Percentiles rank a stretch among this genome's conserved stretches.
Evolutionary conservation across 2,797 vertebrate species (phyloP).

Genomic region (Ciconia nigra): DNA sequence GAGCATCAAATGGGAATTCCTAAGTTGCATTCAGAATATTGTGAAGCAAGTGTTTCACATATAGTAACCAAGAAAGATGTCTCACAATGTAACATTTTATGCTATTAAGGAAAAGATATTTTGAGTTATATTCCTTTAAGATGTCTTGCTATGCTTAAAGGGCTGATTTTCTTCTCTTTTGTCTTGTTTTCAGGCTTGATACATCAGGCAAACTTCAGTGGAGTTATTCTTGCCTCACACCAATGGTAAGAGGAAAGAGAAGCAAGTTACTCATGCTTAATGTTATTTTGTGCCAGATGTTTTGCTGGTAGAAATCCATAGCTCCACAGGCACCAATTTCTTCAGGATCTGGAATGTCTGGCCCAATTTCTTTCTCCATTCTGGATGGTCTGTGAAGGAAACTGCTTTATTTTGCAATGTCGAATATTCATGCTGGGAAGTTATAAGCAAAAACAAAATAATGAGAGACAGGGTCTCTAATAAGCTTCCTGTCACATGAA

Average conservation of each 20-base stretch:
- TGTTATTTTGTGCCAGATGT: constrained; percentile 31
- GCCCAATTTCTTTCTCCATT: constrained; percentile 33
- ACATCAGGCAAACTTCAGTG: neutral
- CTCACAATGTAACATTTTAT: neutral
- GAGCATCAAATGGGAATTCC: neutral
- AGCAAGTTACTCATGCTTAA: neutral
- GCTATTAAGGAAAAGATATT: neutral
- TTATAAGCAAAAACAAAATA: constrained; percentile 47
- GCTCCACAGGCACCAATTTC: constrained; percentile 52
- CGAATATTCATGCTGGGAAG: constrained; percentile 31
- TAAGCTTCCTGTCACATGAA: constrained; percentile 43
- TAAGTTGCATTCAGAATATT: neutral
- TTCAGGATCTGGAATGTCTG: constrained; percentile 35
- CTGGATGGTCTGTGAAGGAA: neutral
- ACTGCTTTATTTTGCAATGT: constrained; percentile 33
- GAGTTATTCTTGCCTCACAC: neutral
- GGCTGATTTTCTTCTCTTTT: neutral
- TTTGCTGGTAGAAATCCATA: constrained; percentile 53
- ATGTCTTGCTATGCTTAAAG: neutral
- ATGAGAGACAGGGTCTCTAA: constrained; percentile 28
- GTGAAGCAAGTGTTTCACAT: neutral
- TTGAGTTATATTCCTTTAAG: neutral
- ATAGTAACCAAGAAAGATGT: neutral
- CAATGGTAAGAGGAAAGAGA: constrained; percentile 4
- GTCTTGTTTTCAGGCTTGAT: neutral